Conservation (phyloP, 2,888 invertebrate genomes). For the Schizaphis graminum region DNA sequence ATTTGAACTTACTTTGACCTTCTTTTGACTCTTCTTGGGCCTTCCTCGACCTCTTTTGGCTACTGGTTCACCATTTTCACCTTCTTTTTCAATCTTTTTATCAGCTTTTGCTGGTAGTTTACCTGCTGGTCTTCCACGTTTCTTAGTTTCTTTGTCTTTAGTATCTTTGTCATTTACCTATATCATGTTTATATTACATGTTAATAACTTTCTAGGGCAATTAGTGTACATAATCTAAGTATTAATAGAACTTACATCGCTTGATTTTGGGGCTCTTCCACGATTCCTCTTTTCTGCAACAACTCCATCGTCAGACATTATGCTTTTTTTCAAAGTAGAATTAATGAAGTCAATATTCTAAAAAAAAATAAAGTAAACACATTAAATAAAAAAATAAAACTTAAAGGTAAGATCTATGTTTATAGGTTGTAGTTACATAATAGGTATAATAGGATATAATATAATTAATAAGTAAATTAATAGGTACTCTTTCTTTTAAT, state of each 20-base stretch:
- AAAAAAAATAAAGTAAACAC: conserved; percentile 22
- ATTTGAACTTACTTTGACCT: conserved; percentile 21
- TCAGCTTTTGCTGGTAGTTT: conserved; percentile 15
- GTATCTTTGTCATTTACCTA: conserved; percentile 43
- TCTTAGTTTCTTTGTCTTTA: conserved; percentile 57
- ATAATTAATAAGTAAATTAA: background rate
- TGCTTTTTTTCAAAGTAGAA: background rate
- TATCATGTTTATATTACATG: background rate
- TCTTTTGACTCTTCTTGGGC: conserved; percentile 33
- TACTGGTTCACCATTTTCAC: conserved; percentile 52
- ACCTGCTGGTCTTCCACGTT: conserved; percentile 43
- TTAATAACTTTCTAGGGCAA: background rate
- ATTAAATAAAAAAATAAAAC: background rate
- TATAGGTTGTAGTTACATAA: background rate
- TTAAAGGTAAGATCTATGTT: background rate
- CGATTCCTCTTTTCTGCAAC: conserved; percentile 53
- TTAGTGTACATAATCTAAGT: background rate
- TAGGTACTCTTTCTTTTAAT: background rate
- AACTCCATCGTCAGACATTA: conserved; percentile 59
- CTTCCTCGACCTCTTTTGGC: conserved; percentile 51
- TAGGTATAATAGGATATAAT: too few relatives aligned
- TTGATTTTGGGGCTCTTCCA: conserved; percentile 33
- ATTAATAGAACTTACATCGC: conserved; percentile 21
- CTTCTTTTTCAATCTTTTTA: conserved; percentile 53
- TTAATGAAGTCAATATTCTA: background rate